Conservation (phyloP, 2,113 vertebrate species). For the Agelaius phoeniceus region DNA sequence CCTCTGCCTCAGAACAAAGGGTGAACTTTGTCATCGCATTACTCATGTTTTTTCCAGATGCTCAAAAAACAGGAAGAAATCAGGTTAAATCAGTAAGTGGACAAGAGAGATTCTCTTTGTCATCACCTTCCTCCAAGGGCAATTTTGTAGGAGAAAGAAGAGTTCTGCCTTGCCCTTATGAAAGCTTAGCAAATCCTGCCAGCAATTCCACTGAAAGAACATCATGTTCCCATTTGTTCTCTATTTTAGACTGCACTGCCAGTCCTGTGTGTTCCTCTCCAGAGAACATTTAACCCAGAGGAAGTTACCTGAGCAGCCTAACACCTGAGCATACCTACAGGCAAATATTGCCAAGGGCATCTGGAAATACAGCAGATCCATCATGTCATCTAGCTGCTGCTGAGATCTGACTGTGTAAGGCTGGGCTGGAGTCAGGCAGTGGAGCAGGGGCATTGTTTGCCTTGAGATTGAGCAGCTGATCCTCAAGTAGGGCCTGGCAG, state of each 20-base stretch:
- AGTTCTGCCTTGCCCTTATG: background rate
- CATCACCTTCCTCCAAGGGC: background rate
- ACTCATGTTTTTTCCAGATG: background rate
- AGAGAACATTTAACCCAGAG: background rate
- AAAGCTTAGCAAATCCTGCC: background rate
- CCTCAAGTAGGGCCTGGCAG: background rate
- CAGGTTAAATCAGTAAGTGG: conserved; percentile 18
- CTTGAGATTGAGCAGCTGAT: background rate
- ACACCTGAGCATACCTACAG: background rate
- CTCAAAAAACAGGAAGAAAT: background rate
- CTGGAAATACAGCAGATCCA: background rate
- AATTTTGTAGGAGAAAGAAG: background rate
- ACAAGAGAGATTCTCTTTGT: conserved; percentile 16
- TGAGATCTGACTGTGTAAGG: background rate
- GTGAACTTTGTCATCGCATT: conserved; percentile 18
- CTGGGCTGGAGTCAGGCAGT: background rate
- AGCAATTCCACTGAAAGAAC: background rate
- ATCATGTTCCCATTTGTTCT: background rate
- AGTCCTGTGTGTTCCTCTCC: background rate
- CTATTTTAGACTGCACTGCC: background rate
- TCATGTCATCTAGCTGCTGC: background rate
- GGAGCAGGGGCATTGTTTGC: background rate
- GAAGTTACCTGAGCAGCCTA: background rate
- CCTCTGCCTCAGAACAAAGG: background rate
- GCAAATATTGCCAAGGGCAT: background rate